Base-by-base conservation (phyloP, 2,113 vertebrate genomes). In the Phalacrocorax aristotelis region DNA sequence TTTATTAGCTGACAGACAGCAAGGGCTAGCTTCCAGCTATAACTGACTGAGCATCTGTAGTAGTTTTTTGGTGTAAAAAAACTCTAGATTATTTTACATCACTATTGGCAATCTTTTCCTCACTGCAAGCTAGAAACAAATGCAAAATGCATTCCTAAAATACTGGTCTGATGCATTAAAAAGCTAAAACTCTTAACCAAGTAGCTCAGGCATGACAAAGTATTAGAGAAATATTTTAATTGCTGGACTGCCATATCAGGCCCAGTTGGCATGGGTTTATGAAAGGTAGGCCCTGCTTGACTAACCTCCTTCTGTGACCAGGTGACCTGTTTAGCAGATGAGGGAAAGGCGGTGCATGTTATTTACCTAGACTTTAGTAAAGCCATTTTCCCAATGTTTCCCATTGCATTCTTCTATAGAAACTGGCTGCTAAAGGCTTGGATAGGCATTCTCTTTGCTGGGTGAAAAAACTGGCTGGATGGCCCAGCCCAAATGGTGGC, bases 371-470 rank as follows among this genome's bases (percentile, higher is more conserved):
- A 36, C 34, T 60, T 60, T n/a, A 60, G 13, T 60, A n/a, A 60
- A 15, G 34, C 21, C 58, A 10, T 38, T 60, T 60, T 60, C 22
- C 36, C 58, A 60, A 9, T 0, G 7, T 60, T 60, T 60, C 58
- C 58, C 34, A 60, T n/a, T 25, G n/a, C 14, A 25, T 60, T 36
- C 34, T 60, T 13, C 58, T n/a, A 14, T 13, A 44, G 25, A 65
- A 42, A n/a, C 61, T 27, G 18, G 6, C 61, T 54, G 18, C 18
- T 64, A 23, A 8, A 16, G 36, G 36, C 48, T n/a, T 54, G 22
- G 36, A 54, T 0, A 1, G 17, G 36, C 1, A 1, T 13, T 4
- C 18, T 13, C 38, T 80, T 54, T 1, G 1, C 23, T n/a, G 23
- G 8, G 34, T 38, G 38, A 15, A 82, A 82, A 25, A 20, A 36